Base-by-base conservation (phyloP, 2,888 invertebrate genomes). In the Drosophila quasianomalipes region DNA sequence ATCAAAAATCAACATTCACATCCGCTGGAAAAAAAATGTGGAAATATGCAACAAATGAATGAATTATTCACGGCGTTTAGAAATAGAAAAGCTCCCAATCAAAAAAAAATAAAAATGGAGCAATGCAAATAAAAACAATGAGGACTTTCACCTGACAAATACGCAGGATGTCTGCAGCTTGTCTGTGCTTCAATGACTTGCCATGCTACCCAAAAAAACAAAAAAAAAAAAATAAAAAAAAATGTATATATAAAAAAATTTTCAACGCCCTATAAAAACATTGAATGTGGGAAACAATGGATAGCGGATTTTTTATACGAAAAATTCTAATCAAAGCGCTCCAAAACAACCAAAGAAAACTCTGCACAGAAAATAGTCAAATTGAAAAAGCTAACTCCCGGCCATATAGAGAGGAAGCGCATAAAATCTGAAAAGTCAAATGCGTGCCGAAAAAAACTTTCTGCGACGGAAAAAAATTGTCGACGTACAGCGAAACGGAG, bases 261-360 rank as follows among this genome's bases (percentile, higher is more conserved):
- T 47, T 37, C 51, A 57, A 28, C 35, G 71, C 71, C 54, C 70
- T 67, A 74, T 70, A 74, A 77, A 81, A 80, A 72, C 53, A 59
- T 52, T 62, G 70, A 64, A 71, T 65, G 64, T 64, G 65, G 73
- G 74, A 76, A 78, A 76, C 86, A 83, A 16, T 47, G 47, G 79
- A 88, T 76, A 61, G 57, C 55, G 70, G 51, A 74, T 75, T 82
- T 78, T 39, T 35, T 70, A 74, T 75, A 72, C 70, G 61, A 77
- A 87, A 90, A 89, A 90, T 76, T 82, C 87, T 90, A 90, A 87
- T 90, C 91, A 87, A 87, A 89, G 73, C 70, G 68, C 60, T 54
- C 41, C 57, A 73, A 89, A 90, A 82, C 47, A 65, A 81, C 61
- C 63, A 79, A 71, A 62, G 61, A 60, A 58, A 65, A 62, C 37